Evolutionary conservation across 2,113 vertebrate genomes (phyloP), one percentile per base, ranked within the genome.

Genomic region (Nerophis ophidion): DNA sequence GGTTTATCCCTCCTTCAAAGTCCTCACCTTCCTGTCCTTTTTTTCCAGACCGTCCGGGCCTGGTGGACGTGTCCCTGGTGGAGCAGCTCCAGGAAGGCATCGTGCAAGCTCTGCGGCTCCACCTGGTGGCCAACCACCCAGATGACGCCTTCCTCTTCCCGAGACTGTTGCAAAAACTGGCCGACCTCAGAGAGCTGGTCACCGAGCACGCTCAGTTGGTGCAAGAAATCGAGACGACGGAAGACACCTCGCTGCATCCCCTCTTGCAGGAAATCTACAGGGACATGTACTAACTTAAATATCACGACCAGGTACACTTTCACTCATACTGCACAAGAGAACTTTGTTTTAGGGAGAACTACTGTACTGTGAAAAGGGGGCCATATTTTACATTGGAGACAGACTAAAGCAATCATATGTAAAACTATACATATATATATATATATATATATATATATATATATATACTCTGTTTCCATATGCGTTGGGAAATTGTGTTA

Each of bases 251-350:
- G 1, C 91, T 98, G 64, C 96, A 98, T 71, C 95, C 95, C 6
- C 88, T 98, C 62, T 87, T 98, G 77, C 96, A 98, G 63, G 96
- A 98, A 75, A 98, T 98, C 71, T 98, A 98, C 89, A 92, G 87
- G 79, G 96, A 98, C 84, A 97, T 98, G 95, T 90, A 91, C 57
- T 91, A 75, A 60, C 5, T 38, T 12, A 7, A 12, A 42, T 42
- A 12, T 17, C 53, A 36, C 19, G 7, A 13, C 13, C 14, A 4
- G 7, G 19, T 51, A 13, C 19, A 33, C 8, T 13, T 16, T 48
- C 8, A 7, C 48, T 26, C 11, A 12, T 50, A 26, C 1, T 49
- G 15, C 40, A 12, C 11, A 44, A 44, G 10, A 44, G 2, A 44
- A 11, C 40, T 19, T 52, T 33, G 7, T 34, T 35, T 53, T 53